Evolutionary conservation across 2,888 invertebrate species (phyloP).

Genomic region (Sarcophaga carnaria): DNA sequence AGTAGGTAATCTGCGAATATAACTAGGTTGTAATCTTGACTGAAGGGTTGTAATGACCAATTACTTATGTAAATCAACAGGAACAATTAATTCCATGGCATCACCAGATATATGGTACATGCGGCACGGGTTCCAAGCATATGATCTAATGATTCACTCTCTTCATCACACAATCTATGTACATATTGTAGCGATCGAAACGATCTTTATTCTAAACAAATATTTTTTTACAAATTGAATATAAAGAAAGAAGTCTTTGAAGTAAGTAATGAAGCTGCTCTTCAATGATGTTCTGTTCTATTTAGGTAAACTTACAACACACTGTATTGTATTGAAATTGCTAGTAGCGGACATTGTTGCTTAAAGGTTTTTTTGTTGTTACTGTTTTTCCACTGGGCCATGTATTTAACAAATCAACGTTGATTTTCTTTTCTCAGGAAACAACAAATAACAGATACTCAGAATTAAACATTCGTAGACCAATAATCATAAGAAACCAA

Average conservation of each 20-base stretch:
- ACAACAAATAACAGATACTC: constrained; percentile 17
- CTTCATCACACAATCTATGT: no score
- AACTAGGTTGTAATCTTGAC: no score
- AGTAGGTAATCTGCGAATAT: no score
- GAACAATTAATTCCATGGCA: no score
- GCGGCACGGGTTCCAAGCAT: no score
- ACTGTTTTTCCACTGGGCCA: constrained; percentile 6
- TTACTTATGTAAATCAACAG: no score
- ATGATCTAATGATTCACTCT: no score
- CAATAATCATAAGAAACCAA: constrained; percentile 46
- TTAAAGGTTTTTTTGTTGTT: constrained; percentile 8
- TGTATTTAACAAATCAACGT: constrained; percentile 60
- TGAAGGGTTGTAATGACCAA: no score
- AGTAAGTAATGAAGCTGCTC: not conserved
- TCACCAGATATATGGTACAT: no score
- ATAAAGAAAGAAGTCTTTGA: not conserved
- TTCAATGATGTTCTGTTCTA: not conserved
- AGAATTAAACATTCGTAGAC: constrained; percentile 36
- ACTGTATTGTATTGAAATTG: not conserved
- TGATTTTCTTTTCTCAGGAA: constrained; percentile 24
- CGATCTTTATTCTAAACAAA: no score
- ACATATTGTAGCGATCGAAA: no score
- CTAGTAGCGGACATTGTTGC: not conserved
- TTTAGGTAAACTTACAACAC: not conserved
- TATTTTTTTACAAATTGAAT: no score